Conservation (phyloP, 2,113 vertebrate species). For the Petromus typicus region DNA sequence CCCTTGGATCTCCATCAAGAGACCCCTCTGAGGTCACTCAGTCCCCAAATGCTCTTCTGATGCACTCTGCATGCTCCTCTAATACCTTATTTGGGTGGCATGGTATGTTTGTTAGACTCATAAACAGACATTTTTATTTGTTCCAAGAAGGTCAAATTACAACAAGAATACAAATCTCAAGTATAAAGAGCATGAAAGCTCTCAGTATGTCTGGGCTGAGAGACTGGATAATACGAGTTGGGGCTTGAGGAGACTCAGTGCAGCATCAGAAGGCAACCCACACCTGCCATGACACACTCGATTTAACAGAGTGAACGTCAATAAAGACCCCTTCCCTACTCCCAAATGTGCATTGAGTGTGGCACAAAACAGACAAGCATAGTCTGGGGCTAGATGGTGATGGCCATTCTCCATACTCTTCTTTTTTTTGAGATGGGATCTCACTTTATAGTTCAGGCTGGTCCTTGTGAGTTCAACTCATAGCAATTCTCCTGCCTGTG, state of each 20-base stretch:
- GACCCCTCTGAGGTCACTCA: background rate
- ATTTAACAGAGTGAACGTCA: background rate
- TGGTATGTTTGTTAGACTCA: background rate
- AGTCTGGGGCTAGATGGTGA: background rate
- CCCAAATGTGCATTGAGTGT: background rate
- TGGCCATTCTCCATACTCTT: background rate
- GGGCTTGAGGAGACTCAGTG: background rate
- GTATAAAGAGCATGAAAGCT: background rate
- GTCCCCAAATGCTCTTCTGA: background rate
- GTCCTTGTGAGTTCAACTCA: too few species aligned
- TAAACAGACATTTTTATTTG: background rate
- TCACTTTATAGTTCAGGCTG: too few species aligned
- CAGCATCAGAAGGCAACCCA: background rate
- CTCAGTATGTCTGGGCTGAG: background rate
- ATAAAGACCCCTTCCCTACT: background rate
- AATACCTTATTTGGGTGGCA: background rate
- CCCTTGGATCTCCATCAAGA: background rate
- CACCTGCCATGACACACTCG: background rate
- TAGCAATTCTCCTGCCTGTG: too few species aligned
- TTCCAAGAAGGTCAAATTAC: conserved; percentile 9
- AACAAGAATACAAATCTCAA: background rate
- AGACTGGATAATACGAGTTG: background rate
- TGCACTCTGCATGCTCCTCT: background rate
- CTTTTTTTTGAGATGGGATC: too few species aligned
- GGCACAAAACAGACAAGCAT: background rate